A percentile compares a stretch with the other conserved stretches of the same genome.
These are phyloP conservation scores for Campodea augens DNA, from an alignment of 1,140 invertebrate species.

Conservation along the genomic window DNA sequence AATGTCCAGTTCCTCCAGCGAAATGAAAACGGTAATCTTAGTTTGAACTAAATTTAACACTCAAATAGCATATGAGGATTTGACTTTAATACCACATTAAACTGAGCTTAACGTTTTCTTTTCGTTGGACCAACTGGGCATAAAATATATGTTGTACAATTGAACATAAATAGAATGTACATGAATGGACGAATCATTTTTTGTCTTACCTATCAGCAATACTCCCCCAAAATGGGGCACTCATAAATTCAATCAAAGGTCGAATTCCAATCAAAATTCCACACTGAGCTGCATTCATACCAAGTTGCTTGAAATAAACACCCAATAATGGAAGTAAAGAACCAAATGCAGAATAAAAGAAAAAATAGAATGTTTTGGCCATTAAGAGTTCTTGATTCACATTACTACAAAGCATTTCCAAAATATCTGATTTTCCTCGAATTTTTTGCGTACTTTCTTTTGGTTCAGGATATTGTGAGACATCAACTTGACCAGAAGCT, in stretches of 20 bases:
- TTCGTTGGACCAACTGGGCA: too few relatives aligned
- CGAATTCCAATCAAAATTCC: conserved; percentile 78
- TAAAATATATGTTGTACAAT: too few relatives aligned
- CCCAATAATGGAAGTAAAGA: conserved; percentile 94
- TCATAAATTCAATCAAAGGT: conserved; percentile 94
- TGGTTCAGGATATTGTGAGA: conserved; percentile 45
- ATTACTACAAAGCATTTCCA: conserved; percentile 58
- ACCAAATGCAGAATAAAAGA: conserved; percentile 98
- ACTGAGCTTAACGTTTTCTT: too few relatives aligned
- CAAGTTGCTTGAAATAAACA: conserved; percentile 97
- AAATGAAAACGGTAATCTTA: too few relatives aligned
- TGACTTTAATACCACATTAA: too few relatives aligned
- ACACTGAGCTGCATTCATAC: conserved; percentile 89
- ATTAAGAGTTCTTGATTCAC: conserved; percentile 77
- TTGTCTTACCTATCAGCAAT: conserved; percentile 60
- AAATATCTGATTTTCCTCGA: conserved; percentile 56
- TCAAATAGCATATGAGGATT: too few relatives aligned
- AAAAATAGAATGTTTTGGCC: conserved; percentile 95
- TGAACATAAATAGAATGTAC: too few relatives aligned
- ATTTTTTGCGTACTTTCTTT: conserved; percentile 79
- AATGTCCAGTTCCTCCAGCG: too few relatives aligned
- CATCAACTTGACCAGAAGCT: conserved; percentile 53
- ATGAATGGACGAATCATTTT: too few relatives aligned
- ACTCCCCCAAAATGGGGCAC: conserved; percentile 92
- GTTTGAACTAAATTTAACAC: too few relatives aligned